Conservation (phyloP, 2,797 vertebrate species). For the Mallotus villosus region DNA sequence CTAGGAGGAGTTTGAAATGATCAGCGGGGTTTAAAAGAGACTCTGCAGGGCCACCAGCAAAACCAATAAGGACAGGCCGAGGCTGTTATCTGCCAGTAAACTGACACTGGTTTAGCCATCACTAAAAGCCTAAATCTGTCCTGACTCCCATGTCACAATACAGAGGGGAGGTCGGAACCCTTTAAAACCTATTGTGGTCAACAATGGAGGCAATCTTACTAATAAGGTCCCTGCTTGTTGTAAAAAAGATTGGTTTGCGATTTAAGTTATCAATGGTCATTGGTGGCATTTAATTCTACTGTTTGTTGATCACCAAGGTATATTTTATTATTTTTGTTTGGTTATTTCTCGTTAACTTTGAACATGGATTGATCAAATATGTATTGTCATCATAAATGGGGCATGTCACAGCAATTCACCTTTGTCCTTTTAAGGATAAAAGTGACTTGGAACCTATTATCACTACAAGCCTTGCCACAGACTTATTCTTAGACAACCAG, state of each 20-base stretch:
- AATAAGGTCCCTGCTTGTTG: conserved; percentile 55
- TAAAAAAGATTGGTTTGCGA: conserved; percentile 31
- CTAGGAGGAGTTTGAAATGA: conserved; percentile 74
- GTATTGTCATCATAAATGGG: too few relatives aligned
- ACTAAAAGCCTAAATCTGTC: conserved; percentile 62
- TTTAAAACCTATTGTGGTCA: conserved; percentile 42
- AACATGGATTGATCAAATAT: background rate
- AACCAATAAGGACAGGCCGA: conserved; percentile 67
- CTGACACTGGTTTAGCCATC: conserved; percentile 71
- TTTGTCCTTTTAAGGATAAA: background rate
- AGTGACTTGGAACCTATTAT: conserved; percentile 1
- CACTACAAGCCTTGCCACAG: background rate
- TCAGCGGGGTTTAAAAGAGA: conserved; percentile 73
- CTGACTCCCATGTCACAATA: conserved; percentile 50
- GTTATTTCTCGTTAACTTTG: background rate
- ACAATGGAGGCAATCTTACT: conserved; percentile 62
- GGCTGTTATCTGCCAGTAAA: conserved; percentile 73
- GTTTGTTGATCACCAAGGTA: background rate
- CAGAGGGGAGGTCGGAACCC: conserved; percentile 57
- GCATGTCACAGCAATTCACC: too few relatives aligned
- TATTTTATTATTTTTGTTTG: background rate
- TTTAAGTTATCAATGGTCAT: conserved; percentile 34
- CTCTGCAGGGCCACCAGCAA: conserved; percentile 65
- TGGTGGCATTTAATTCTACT: conserved; percentile 13
- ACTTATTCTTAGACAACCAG: background rate